Percentiles rank a stretch among this genome's conserved stretches.
Conservation (phyloP, 92 coral and sea anemone species). For the Desmophyllum pertusum region DNA sequence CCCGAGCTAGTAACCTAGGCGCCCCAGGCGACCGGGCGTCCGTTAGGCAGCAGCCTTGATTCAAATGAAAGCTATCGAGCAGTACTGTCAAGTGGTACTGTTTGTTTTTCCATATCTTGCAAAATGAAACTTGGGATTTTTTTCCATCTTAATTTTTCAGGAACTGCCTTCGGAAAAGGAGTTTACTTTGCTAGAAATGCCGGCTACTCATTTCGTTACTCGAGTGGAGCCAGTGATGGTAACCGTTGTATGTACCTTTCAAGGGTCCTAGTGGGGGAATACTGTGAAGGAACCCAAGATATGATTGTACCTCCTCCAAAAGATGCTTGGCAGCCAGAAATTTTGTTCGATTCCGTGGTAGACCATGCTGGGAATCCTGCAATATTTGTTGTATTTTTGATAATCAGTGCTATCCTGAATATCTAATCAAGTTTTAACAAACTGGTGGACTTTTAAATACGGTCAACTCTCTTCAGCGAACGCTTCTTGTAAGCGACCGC, state of each 20-base stretch:
- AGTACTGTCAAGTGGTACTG: too few relatives aligned
- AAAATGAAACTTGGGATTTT: too few relatives aligned
- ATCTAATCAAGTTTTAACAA: not conserved
- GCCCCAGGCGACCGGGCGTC: too few relatives aligned
- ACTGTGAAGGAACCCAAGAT: constrained; percentile 17
- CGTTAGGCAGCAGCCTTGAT: too few relatives aligned
- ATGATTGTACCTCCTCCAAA: constrained; percentile 40
- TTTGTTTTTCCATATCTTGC: too few relatives aligned
- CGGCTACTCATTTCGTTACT: constrained; percentile 41
- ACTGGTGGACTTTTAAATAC: too few relatives aligned
- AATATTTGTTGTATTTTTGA: not conserved
- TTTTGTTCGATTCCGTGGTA: constrained; percentile 8
- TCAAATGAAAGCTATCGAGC: too few relatives aligned
- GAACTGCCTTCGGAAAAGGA: constrained; percentile 49
- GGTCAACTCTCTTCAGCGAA: too few relatives aligned
- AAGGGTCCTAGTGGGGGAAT: constrained; percentile 39
- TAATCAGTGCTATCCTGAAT: not conserved
- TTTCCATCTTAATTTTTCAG: constrained; percentile 13
- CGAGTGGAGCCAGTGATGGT: not conserved
- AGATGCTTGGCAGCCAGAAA: constrained; percentile 8
- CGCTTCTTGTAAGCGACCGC: too few relatives aligned
- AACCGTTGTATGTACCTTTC: constrained; percentile 53
- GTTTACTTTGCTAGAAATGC: constrained; percentile 29
- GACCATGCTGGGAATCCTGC: not conserved
- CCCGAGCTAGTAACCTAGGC: too few relatives aligned